Percentiles rank a stretch among this genome's conserved stretches.
phyloP scores from a whole-genome alignment of 2,797 vertebrate species.

The Falco berigora region DNA sequence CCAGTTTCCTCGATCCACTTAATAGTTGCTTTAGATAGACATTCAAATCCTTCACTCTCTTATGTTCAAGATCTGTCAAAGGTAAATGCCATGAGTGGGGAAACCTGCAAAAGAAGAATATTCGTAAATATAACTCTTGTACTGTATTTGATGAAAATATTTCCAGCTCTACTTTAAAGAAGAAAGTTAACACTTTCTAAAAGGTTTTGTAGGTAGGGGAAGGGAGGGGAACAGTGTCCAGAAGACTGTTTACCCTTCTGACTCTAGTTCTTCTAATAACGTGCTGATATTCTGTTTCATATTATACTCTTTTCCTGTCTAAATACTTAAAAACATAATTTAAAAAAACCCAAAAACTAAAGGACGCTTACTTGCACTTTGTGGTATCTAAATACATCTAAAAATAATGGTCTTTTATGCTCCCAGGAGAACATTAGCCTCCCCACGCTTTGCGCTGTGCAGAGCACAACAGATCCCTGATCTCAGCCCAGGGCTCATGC shows the following conservation, averaged over 20 bases:
- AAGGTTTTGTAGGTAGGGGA: neutral
- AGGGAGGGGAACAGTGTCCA: neutral
- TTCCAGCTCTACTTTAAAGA: neutral
- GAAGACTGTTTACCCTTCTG: neutral
- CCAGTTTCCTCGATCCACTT: conserved; percentile 72
- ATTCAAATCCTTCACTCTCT: conserved; percentile 78
- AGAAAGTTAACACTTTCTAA: neutral
- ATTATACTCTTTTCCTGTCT: neutral
- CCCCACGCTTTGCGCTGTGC: neutral
- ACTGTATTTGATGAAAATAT: neutral
- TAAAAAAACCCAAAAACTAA: neutral
- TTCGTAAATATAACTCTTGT: neutral
- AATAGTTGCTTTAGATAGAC: conserved; percentile 82
- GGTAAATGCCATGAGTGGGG: conserved; percentile 77
- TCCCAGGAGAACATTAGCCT: neutral
- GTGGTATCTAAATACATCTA: neutral
- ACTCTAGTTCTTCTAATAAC: neutral
- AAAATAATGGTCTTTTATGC: neutral
- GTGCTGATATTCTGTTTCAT: neutral
- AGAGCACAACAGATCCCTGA: neutral
- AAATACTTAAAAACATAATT: neutral
- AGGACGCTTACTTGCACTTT: neutral
- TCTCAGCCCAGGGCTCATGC: neutral
- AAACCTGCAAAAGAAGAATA: conserved; percentile 74
- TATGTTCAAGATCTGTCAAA: conserved; percentile 66